phyloP scores from a whole-genome alignment of 2,797 vertebrate species.

The Enteromius viviparus region DNA sequence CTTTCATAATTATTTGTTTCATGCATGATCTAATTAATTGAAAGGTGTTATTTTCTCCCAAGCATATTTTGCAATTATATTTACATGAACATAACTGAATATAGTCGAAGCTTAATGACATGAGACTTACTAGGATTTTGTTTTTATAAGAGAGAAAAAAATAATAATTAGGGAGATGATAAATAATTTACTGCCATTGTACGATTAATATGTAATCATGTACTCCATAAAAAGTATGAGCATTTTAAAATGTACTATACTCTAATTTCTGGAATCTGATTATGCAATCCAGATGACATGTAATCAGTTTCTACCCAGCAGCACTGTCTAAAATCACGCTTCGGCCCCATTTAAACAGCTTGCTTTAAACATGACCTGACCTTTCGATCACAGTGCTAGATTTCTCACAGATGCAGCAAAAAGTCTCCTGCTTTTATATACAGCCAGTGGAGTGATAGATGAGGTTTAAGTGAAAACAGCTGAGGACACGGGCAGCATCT shows the following conservation, averaged over 20 bases:
- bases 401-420: neutral
- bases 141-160: neutral
- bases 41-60: neutral
- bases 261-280: neutral
- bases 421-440: constrained; percentile 4
- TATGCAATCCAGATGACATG: neutral
- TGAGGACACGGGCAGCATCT: constrained; percentile 33
- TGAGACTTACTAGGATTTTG: neutral
- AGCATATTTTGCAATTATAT: neutral
- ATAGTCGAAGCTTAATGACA: neutral
- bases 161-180: neutral
- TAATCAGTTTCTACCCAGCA: neutral
- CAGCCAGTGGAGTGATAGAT: constrained; percentile 38
- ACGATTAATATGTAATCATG: neutral
- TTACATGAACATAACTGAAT: neutral
- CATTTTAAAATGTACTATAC: neutral
- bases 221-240: neutral
- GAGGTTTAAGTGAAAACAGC: constrained; percentile 39
- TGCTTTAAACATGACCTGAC: neutral
- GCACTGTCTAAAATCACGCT: neutral
- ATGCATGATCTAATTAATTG: neutral
- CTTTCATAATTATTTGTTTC: neutral
- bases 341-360: constrained; percentile 4
- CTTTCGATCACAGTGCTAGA: neutral
- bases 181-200: neutral